These are phyloP conservation scores for Lichenostomus cassidix DNA, from an alignment of 2,113 vertebrate genomes.

Conservation along the genomic window DNA sequence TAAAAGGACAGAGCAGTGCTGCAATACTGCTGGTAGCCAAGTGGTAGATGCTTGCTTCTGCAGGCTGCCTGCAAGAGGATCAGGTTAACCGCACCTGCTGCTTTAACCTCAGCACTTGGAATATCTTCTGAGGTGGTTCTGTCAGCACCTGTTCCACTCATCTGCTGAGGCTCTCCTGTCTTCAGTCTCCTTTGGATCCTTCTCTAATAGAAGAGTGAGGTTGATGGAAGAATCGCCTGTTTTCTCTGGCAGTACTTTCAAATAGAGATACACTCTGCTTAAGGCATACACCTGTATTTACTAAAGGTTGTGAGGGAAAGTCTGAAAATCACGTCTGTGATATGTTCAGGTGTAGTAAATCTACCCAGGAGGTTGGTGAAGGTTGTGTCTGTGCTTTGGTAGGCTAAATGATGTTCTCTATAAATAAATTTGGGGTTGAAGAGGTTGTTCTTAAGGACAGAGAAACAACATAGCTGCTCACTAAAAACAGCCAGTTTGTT, in stretches of 20 bases:
- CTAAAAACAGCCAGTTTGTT: neutral
- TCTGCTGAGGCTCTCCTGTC: neutral
- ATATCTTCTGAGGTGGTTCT: slow-evolving; percentile 17
- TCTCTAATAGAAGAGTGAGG: neutral
- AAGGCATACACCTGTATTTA: neutral
- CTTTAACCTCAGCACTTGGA: slow-evolving; percentile 27
- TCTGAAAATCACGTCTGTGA: neutral
- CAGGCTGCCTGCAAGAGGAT: neutral
- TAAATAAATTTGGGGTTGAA: neutral
- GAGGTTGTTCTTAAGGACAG: neutral
- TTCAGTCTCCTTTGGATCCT: neutral
- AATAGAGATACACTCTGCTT: neutral
- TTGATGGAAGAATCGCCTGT: neutral
- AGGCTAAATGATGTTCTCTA: neutral
- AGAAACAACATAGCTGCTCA: neutral
- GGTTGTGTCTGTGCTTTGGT: neutral
- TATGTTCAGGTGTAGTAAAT: neutral
- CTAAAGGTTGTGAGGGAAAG: neutral
- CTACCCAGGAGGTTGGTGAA: neutral
- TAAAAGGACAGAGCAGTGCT: neutral
- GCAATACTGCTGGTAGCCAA: neutral
- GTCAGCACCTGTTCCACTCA: neutral
- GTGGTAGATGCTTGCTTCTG: neutral
- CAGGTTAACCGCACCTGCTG: slow-evolving; percentile 43
- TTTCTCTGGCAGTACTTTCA: neutral